phyloP scores from a whole-genome alignment of 2,888 invertebrate species.

The Ypsolopha sequella region DNA sequence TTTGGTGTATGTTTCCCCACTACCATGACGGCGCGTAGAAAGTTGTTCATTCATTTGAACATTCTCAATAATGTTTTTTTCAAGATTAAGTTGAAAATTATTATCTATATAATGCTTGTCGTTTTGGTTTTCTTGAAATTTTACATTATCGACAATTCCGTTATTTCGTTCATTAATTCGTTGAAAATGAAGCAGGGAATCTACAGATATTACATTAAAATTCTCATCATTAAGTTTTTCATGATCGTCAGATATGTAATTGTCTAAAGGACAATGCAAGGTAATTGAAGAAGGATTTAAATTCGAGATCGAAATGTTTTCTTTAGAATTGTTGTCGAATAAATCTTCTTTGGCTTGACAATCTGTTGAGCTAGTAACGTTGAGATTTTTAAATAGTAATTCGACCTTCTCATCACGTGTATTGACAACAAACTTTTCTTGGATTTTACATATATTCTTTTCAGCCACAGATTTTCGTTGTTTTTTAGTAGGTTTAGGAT shows the following conservation, averaged over 20 bases:
- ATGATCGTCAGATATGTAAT: background rate
- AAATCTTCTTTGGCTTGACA: conserved; percentile 16
- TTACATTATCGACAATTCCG: background rate
- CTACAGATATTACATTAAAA: no score
- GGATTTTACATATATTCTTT: conserved; percentile 20
- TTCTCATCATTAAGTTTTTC: no score
- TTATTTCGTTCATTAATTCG: background rate
- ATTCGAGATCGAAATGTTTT: conserved; percentile 18
- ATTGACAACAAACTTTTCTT: conserved; percentile 14
- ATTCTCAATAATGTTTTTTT: no score
- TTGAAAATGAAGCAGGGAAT: no score
- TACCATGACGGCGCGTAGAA: conserved; percentile 32
- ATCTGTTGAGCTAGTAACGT: conserved; percentile 34
- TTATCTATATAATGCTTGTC: conserved; percentile 2
- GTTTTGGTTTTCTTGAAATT: background rate
- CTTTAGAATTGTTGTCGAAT: conserved; percentile 18
- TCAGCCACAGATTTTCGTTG: conserved; percentile 1
- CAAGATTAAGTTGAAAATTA: conserved; percentile 18
- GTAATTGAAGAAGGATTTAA: conserved; percentile 15
- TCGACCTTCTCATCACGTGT: conserved; percentile 26
- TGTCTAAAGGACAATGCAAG: conserved; percentile 15
- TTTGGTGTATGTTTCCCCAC: conserved; percentile 61
- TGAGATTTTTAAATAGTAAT: conserved; percentile 49
- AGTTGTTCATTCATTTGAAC: no score
- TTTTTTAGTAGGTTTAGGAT: background rate